These are phyloP conservation scores for Drosophila dunni DNA, from an alignment of 1,140 invertebrate genomes.

Conservation along the genomic window DNA sequence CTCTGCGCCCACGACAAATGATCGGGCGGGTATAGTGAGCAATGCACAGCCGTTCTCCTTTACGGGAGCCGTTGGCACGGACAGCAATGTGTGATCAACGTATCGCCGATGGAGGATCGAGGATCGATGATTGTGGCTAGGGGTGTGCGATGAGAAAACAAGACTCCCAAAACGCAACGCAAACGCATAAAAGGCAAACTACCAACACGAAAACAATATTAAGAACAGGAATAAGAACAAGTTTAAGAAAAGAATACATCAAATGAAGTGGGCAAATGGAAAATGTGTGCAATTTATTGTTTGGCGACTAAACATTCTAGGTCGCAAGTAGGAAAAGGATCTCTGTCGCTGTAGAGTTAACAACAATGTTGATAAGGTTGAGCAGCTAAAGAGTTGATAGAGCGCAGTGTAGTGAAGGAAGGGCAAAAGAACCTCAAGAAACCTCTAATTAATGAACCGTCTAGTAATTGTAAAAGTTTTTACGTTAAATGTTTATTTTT, in stretches of 20 bases:
- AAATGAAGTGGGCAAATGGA: constrained; percentile 2
- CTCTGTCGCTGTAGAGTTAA: constrained; percentile 55
- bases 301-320: constrained; percentile 25
- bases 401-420: not conserved
- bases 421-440: constrained; percentile 26
- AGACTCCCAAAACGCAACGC: constrained; percentile 70
- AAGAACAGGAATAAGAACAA: constrained; percentile 39
- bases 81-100: constrained; percentile 87
- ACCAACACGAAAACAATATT: constrained; percentile 32
- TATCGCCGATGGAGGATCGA: constrained; percentile 24
- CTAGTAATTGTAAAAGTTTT: constrained; percentile 36
- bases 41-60: constrained; percentile 91
- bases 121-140: not conserved
- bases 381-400: constrained; percentile 1
- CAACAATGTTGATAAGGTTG: constrained; percentile 26
- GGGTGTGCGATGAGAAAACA: constrained; percentile 75
- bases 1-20: constrained; percentile 76
- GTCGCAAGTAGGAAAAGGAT: constrained; percentile 40
- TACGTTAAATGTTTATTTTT: constrained; percentile 47
- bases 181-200: constrained; percentile 67
- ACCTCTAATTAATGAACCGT: constrained; percentile 33
- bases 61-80: constrained; percentile 87
- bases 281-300: constrained; percentile 66
- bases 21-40: constrained; percentile 89
- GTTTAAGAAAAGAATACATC: constrained; percentile 9